Conservation (phyloP, 2,888 invertebrate species). For the Dasypolia templi region DNA sequence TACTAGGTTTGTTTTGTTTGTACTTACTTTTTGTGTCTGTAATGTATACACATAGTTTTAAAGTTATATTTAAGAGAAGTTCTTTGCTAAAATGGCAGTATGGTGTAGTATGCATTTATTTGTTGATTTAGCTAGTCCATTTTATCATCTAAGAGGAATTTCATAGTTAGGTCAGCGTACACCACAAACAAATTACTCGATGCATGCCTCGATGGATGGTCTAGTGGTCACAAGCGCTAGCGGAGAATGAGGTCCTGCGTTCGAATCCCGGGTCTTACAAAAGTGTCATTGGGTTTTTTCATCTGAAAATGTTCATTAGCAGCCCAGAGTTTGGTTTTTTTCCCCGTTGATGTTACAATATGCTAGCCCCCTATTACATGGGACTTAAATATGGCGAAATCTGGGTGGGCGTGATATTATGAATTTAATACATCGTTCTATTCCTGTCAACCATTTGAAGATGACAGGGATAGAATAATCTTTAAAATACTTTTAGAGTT, state of each 20-base stretch:
- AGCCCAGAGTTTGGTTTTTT: no score
- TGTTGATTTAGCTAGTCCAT: neutral
- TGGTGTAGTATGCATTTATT: neutral
- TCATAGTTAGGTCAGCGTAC: neutral
- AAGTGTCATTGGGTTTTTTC: no score
- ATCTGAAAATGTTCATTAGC: no score
- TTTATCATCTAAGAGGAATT: neutral
- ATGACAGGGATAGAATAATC: neutral
- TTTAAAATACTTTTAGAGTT: neutral
- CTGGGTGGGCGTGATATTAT: neutral
- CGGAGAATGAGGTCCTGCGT: no score
- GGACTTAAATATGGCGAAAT: no score
- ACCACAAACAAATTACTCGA: neutral
- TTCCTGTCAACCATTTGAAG: neutral
- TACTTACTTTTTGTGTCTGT: slow-evolving; percentile 14
- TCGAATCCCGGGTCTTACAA: no score
- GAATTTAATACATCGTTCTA: neutral
- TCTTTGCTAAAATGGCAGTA: neutral
- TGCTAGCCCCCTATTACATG: no score
- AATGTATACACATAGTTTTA: neutral
- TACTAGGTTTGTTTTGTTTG: slow-evolving; percentile 20
- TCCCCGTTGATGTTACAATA: no score
- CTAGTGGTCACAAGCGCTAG: no score
- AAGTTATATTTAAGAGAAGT: neutral
- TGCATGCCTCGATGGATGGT: no score